Percentiles rank a stretch among this genome's conserved stretches.
Conservation (phyloP, 2,888 invertebrate species). For the Conops quadrifasciatus region DNA sequence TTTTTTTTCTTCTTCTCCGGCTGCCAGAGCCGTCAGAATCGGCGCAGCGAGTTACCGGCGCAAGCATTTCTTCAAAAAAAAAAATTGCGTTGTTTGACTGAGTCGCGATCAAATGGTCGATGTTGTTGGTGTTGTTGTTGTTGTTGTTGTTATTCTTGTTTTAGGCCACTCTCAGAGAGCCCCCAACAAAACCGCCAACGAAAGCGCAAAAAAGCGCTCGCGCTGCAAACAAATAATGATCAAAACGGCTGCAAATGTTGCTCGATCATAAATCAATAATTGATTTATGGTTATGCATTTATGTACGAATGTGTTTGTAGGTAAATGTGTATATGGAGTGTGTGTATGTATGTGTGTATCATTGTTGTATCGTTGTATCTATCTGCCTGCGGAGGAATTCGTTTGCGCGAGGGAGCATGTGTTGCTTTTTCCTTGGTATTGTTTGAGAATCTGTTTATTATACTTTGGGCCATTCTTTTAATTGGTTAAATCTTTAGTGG, state of each 20-base stretch:
- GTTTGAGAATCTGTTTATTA: constrained; percentile 1
- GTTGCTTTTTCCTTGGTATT: too few species aligned
- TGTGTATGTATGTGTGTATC: constrained; percentile 29
- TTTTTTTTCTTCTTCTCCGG: too few species aligned
- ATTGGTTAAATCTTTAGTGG: constrained; percentile 21
- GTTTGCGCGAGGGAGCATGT: too few species aligned
- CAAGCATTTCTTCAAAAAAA: too few species aligned
- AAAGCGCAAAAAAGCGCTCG: constrained; percentile 3
- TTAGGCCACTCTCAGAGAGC: background rate
- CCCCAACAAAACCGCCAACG: background rate
- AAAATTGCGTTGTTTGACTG: too few species aligned
- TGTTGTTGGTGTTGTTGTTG: background rate
- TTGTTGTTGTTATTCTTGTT: background rate
- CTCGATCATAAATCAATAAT: constrained; percentile 50
- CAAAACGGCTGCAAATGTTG: constrained; percentile 12
- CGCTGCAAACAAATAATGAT: constrained; percentile 28
- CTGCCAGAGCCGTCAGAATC: too few species aligned
- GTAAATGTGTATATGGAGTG: constrained; percentile 21
- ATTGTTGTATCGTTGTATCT: constrained; percentile 1
- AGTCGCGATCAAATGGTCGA: background rate
- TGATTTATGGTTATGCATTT: constrained; percentile 47
- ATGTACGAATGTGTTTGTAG: constrained; percentile 2
- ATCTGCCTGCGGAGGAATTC: too few species aligned
- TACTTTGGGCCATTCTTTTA: constrained; percentile 14
- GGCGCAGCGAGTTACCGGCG: too few species aligned